Evolutionary conservation across 1,140 invertebrate genomes (phyloP), one percentile per base, ranked within the genome.

Genomic region (Melitaea cinxia): DNA sequence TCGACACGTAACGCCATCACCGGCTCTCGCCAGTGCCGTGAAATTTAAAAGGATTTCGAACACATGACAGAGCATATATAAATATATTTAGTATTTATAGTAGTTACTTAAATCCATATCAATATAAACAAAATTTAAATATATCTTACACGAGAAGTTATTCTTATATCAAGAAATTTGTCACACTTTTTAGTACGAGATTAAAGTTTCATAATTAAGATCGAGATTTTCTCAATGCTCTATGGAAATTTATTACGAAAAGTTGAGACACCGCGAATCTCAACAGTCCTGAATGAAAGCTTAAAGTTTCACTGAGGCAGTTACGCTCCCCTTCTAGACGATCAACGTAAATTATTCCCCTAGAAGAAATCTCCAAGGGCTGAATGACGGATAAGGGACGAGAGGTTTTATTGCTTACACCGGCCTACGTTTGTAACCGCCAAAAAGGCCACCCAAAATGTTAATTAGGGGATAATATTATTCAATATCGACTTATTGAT

Each of bases 331-430:
- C 81, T 83, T 86, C 78, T 78, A 80, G 75, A 69, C 79, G 85
- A 84, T 72, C 73, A 72, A 70, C 67, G 73, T 75, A 75, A 75
- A 75, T 83, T 83, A 83, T 81, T 81, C 78, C 78, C 77, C 74
- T 74, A 76, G 81, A 82, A 83, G 81, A 82, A 83, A 85, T 89
- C 87, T 89, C 87, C 68, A 83, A 87, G 87, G 87, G 78, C 76
- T 81, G 83, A 85, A 85, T 89, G 87, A 89, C 85, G 83, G 85
- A 87, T 87, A 87, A 86, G 84, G 85, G 85, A 87, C 83, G 81
- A 79, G 77, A 77, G 74, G 66, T 84, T 89, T 89, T 88, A 85
- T 86, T 85, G 80, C 84, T 77, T 72, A 75, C 81, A 85, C 82
- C 83, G 73, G 78, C 72, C 78, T 72, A 72, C 75, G 69, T 78